A percentile compares a stretch with the other conserved stretches of the same genome.
These are phyloP conservation scores for Actenoides hombroni DNA, from an alignment of 2,113 vertebrate genomes.

Conservation along the genomic window DNA sequence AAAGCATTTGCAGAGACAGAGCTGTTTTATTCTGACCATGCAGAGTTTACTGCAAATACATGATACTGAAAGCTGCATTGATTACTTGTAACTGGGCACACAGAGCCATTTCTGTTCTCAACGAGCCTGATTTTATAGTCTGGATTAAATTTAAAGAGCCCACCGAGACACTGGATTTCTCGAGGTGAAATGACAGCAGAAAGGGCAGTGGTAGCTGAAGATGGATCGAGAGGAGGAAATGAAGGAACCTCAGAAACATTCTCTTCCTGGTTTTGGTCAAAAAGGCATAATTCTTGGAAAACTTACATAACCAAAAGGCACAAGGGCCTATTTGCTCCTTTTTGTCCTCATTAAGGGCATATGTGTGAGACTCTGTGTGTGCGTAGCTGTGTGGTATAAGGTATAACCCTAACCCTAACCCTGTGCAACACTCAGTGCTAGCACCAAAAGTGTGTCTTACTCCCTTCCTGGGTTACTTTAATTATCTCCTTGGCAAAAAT, in stretches of 20 bases:
- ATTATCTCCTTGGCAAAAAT: background rate
- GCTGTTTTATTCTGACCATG: background rate
- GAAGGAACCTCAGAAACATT: background rate
- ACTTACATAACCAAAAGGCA: background rate
- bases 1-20: background rate
- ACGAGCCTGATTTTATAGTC: background rate
- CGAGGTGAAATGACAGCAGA: background rate
- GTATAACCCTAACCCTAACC: no score
- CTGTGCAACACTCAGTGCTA: rapidly evolving
- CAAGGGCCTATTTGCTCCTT: background rate
- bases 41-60: background rate
- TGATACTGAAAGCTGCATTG: background rate
- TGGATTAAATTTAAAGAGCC: background rate
- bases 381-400: background rate
- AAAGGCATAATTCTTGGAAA: background rate
- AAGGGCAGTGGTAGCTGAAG: background rate
- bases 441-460: background rate
- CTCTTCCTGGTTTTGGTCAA: background rate
- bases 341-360: background rate
- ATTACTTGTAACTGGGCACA: background rate
- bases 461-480: background rate
- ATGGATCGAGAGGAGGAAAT: background rate
- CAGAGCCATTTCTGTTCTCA: background rate
- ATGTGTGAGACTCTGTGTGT: background rate
- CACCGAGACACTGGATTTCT: background rate